Evolutionary conservation across 2,888 invertebrate species (phyloP), one percentile per base, ranked within the genome.

Genomic region (Lymantria monacha): DNA sequence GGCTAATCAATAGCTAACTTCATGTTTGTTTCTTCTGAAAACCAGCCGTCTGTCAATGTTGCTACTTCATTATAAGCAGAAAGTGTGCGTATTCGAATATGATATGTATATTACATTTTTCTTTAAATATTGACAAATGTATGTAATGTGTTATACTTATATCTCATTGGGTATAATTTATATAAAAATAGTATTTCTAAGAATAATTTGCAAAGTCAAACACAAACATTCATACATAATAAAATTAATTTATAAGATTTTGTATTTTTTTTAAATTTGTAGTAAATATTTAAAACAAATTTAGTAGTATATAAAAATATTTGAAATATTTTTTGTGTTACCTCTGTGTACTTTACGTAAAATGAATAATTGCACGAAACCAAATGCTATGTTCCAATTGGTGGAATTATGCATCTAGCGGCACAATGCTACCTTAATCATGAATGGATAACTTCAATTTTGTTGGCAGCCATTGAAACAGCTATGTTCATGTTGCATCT

Each of bases 21-120:
- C 91, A 88, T 65, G 83, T 83, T 87, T 91, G 84, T 92, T 91
- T 91, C 91, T 82, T 83, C 87, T 85, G 84, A 83, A 85, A 81
- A 74, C 66, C 73, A 55, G 76, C 79, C 76, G 86, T 87, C 87
- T 87, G 63, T 72, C 65, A 46, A 49, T 48, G 38, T 43, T 38
- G 43, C 42, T 48, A 66, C 64, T 85, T 57, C 81, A 38, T 74
- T 76, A 8, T 46, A 82, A 65, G 70, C 53, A 84, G 61, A 61
- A 61, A 55, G 12, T 52, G 38, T 46, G 48, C 48, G 40, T 42
- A 9, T 33, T 11, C 15, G 3, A 13, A 22, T 38, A 1, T 41
- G 12, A 36, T 11, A 36, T 10, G 38, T 38, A 38, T 15, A 3
- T 8, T 15, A 11, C 7, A 9, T 41, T 15, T 15, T 3, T 9